Base-by-base conservation (phyloP, 2,113 vertebrate species). In the Epinephelus moara region DNA sequence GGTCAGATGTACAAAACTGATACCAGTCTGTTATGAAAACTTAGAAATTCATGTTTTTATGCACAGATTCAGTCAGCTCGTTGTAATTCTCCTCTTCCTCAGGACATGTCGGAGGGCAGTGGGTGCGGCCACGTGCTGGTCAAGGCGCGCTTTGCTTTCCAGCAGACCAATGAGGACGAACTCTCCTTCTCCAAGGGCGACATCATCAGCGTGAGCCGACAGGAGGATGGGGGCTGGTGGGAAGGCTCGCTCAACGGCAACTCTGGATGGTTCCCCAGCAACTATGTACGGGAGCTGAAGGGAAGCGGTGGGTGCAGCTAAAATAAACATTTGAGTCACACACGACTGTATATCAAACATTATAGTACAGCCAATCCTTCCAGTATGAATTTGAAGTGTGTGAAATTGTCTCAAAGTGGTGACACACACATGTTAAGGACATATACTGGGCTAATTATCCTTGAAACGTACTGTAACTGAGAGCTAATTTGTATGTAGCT, bases 141-240 rank as follows among this genome's bases (percentile, higher is more conserved):
- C 78, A 96, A 96, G 92, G 98, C 98, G 17, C 98, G 97, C 92
- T 99, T 98, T 79, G 94, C 94, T 91, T 99, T 99, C 94, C 96
- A 99, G 87, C 97, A 98, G 95, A 98, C 96, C 90, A 99, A 99
- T 66, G 98, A 99, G 92, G 98, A 99, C 40, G 98, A 99, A 84
- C 96, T 99, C 25, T 99, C 97, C 55, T 99, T 99, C 91, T 87
- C 92, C 19, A 99, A 99, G 94, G 98, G 98, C 0, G 98, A 99
- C 74, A 91, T 99, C 94, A 98, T 99, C 93, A 96, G 96, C 0
- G 98, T 99, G 82, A 97, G 88, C 13, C 96, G 97, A 78, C 97
- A 98, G 93, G 98, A 98, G 94, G 97, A 98, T 2, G 98, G 98
- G 27, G 98, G 98, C 92, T 99, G 98, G 98, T 99, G 98, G 98